Evolutionary conservation across 2,113 vertebrate genomes (phyloP), one percentile per base, ranked within the genome.

Genomic region (Leptocoma aspasia): DNA sequence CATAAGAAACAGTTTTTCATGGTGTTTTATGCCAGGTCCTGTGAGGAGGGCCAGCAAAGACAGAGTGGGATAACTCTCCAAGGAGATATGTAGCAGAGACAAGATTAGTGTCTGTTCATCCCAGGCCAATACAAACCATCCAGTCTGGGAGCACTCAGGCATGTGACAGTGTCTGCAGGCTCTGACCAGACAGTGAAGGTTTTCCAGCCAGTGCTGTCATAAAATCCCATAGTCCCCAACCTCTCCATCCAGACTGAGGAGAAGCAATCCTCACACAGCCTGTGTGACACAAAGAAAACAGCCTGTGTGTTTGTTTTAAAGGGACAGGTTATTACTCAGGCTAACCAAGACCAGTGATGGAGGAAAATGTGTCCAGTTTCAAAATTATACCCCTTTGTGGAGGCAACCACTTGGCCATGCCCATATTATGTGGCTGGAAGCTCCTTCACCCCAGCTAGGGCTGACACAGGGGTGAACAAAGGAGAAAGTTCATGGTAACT

Each of bases 61-160:
- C 24, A 63, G 60, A 68, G 21, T 53, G 52, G 49, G 78, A 50
- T 35, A 70, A 82, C 52, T 80, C 82, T 93, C 79, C 54, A 63
- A 89, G 69, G 76, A 92, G 54, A 86, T 41, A 15, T 8, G 45
- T 10, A 70, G 85, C 86, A 81, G 52, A 90, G 89, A 71, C 64
- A 78, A 81, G 86, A 92, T 94, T 78, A 93, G 45, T 0, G 21
- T 47, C 44, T 81, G 76, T 31, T 72, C 65, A 26, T 78, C 64
- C 80, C 80, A 80, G 44, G 91, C 92, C 91, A 77, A 90, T 57
- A 80, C 42, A 96, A 94, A 88, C 63, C 71, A 66, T 33, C n/a
- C 85, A 44, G 64, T 27, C 81, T 73, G 47, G 27, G 61, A 93
- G 60, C 60, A 21, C 22, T 90, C 86, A 52, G 76, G 72, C 84